A percentile compares a stretch with the other conserved stretches of the same genome.
phyloP scores from a whole-genome alignment of 2,113 vertebrate genomes.

The Pseudopipra pipra region DNA sequence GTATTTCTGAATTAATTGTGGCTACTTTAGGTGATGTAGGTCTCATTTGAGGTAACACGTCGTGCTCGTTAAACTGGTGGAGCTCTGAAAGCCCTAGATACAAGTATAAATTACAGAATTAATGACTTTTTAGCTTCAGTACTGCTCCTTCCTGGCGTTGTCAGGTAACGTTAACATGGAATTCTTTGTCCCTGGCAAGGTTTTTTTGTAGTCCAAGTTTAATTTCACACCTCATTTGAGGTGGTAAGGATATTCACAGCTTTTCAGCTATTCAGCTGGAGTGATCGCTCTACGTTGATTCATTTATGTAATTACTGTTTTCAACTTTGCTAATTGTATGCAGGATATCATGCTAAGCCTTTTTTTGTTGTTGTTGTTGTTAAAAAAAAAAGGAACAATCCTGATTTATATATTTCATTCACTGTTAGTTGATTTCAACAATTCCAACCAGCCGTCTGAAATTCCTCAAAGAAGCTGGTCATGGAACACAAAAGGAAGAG shows the following conservation, averaged over 20 bases:
- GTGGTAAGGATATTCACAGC: neutral
- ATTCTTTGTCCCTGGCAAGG: neutral
- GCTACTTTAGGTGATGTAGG: neutral
- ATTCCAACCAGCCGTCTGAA: slow-evolving; percentile 96
- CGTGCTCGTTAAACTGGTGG: neutral
- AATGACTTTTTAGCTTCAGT: neutral
- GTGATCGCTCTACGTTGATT: neutral
- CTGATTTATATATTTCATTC: neutral
- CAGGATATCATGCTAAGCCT: neutral
- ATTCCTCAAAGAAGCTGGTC: slow-evolving; percentile 96
- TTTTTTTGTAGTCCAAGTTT: neutral
- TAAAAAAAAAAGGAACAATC: neutral
- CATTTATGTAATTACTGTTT: neutral
- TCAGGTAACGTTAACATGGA: neutral
- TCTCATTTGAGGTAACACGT: neutral
- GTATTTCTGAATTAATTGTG: neutral
- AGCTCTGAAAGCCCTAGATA: neutral
- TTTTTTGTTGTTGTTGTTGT: neutral
- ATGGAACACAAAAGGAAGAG: slow-evolving; percentile 97
- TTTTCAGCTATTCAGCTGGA: neutral
- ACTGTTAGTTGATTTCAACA: slow-evolving; percentile 88
- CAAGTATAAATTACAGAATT: neutral
- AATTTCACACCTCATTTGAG: neutral
- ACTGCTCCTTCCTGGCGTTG: neutral
- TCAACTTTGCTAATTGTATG: neutral